Evolutionary conservation across 1,140 invertebrate species (phyloP).

Genomic region (Chlorops oryzae): DNA sequence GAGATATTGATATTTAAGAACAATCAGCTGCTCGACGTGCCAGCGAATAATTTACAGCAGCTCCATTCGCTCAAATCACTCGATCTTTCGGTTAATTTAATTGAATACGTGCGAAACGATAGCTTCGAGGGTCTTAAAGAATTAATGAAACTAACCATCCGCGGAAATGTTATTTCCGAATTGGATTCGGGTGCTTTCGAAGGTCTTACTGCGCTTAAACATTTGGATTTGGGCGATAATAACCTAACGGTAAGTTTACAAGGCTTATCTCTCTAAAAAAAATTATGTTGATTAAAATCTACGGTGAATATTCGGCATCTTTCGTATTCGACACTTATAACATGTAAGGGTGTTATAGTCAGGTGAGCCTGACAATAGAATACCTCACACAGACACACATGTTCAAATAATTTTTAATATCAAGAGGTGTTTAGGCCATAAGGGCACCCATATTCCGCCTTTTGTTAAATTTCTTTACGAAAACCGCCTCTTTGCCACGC

Average conservation of each 20-base stretch:
- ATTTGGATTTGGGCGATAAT: slow-evolving; percentile 73
- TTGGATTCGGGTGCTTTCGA: slow-evolving; percentile 64
- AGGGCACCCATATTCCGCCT: too few relatives aligned
- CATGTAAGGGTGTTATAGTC: too few relatives aligned
- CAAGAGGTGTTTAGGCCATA: too few relatives aligned
- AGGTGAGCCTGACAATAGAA: too few relatives aligned
- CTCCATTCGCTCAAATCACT: slow-evolving; percentile 60
- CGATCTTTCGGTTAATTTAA: slow-evolving; percentile 66
- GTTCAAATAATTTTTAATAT: too few relatives aligned
- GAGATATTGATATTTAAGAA: slow-evolving; percentile 62
- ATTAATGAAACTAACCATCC: slow-evolving; percentile 58
- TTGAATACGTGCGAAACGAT: slow-evolving; percentile 60
- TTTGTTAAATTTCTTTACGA: too few relatives aligned
- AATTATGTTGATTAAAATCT: background rate
- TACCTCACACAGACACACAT: too few relatives aligned
- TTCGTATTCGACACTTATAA: too few relatives aligned
- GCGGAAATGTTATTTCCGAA: slow-evolving; percentile 65
- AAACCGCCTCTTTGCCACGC: too few relatives aligned
- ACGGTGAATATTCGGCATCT: background rate
- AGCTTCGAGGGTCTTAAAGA: slow-evolving; percentile 63
- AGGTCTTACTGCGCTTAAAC: slow-evolving; percentile 60
- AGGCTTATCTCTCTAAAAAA: too few relatives aligned
- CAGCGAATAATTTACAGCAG: slow-evolving; percentile 60
- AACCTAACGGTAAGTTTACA: slow-evolving; percentile 59
- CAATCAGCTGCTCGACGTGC: slow-evolving; percentile 72